Percentiles rank a stretch among this genome's conserved stretches.
These are phyloP conservation scores for Beaufortia kweichowensis DNA, from an alignment of 2,113 vertebrate genomes.

Conservation along the genomic window DNA sequence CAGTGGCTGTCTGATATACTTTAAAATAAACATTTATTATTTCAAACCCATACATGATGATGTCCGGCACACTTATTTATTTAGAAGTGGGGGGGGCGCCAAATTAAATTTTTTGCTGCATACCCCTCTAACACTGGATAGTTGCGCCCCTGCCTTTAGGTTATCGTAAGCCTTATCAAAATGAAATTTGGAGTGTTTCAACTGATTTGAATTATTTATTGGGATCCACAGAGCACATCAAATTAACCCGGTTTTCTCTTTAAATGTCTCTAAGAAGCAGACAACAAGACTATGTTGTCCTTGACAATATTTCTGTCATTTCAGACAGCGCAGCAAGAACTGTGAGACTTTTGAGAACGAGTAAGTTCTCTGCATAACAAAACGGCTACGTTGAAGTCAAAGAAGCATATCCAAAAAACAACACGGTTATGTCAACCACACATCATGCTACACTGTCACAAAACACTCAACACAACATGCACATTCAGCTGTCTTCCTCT, in stretches of 20 bases:
- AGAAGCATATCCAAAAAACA: slow-evolving; percentile 42
- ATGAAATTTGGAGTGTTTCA: not conserved
- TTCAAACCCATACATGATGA: no score
- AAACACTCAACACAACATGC: not conserved
- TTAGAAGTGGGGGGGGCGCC: no score
- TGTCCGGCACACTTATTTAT: no score
- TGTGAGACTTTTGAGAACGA: slow-evolving; percentile 1
- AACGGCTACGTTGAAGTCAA: slow-evolving; percentile 27
- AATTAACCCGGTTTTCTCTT: not conserved
- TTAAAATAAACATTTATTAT: no score
- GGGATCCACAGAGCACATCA: not conserved
- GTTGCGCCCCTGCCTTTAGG: no score
- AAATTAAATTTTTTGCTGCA: no score
- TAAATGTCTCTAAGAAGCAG: slow-evolving; percentile 35
- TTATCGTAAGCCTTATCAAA: not conserved
- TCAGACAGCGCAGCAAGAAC: slow-evolving; percentile 31
- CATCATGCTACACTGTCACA: not conserved
- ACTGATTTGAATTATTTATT: not conserved
- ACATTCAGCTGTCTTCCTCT: not conserved
- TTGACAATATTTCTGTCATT: slow-evolving; percentile 50
- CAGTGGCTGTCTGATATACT: no score
- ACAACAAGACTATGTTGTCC: slow-evolving; percentile 35
- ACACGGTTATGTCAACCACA: slow-evolving; percentile 24
- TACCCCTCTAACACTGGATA: no score
- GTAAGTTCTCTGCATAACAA: slow-evolving; percentile 34